Percentiles rank a stretch among this genome's conserved stretches.
These are phyloP conservation scores for Thunnus maccoyii DNA, from an alignment of 2,113 vertebrate species.

Conservation along the genomic window DNA sequence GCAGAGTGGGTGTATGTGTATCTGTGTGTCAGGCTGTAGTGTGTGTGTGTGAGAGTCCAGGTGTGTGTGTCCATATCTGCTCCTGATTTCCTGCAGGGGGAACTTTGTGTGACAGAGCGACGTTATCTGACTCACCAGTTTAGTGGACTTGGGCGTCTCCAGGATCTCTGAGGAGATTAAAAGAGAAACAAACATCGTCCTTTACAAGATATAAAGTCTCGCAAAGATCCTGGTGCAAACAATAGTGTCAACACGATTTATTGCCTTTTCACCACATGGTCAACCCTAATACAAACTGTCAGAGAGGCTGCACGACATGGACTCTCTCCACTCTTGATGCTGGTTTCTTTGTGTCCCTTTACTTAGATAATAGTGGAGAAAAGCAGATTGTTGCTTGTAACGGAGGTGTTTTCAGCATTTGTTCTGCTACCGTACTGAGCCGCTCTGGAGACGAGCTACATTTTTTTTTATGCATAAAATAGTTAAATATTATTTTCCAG, in stretches of 20 bases:
- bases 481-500: too few species aligned
- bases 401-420: too few species aligned
- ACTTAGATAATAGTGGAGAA: too few species aligned
- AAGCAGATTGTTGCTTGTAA: too few species aligned
- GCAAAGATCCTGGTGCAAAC: constrained; percentile 15
- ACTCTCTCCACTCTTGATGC: too few species aligned
- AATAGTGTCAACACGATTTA: constrained; percentile 13
- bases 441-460: too few species aligned
- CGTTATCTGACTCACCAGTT: constrained; percentile 89
- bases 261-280: constrained; percentile 25
- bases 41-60: background rate
- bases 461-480: too few species aligned
- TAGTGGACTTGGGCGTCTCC: constrained; percentile 87
- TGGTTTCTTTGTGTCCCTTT: too few species aligned
- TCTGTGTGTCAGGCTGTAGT: too few species aligned
- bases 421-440: too few species aligned
- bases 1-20: background rate
- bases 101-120: background rate
- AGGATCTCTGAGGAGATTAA: constrained; percentile 78
- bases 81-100: constrained; percentile 4
- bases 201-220: constrained; percentile 21
- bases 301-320: background rate
- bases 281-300: background rate
- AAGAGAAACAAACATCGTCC: constrained; percentile 20
- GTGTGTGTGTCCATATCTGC: background rate